These are phyloP conservation scores for Carlito syrichta DNA, from an alignment of 2,113 vertebrate genomes.

Conservation along the genomic window DNA sequence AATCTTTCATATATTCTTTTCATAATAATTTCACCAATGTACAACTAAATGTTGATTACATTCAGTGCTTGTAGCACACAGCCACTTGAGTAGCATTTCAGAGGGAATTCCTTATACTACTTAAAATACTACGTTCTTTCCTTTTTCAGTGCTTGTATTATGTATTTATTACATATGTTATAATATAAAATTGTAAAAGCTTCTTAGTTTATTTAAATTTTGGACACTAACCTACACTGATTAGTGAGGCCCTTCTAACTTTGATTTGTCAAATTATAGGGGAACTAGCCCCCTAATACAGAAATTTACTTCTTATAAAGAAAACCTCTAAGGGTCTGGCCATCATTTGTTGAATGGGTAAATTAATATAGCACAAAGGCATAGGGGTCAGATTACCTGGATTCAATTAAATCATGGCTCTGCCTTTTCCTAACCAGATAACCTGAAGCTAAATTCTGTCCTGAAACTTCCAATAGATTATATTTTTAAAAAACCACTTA, in stretches of 20 bases:
- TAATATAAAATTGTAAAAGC: neutral
- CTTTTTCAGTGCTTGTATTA: neutral
- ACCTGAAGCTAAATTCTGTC: neutral
- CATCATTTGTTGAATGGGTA: neutral
- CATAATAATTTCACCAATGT: neutral
- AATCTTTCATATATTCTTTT: neutral
- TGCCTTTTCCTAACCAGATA: neutral
- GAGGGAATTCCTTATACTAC: neutral
- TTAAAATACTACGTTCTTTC: neutral
- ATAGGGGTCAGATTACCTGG: neutral
- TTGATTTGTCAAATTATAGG: neutral
- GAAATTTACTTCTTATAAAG: neutral
- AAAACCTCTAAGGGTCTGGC: neutral
- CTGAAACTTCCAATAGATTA: no score
- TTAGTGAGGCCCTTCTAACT: neutral
- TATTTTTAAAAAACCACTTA: neutral
- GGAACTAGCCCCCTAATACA: neutral
- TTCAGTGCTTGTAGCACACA: neutral
- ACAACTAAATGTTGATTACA: neutral
- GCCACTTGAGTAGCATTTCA: neutral
- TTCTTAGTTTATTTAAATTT: slow-evolving; percentile 6
- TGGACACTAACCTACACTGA: neutral
- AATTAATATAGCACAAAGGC: neutral
- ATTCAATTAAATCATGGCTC: neutral
- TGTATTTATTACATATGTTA: neutral